Conservation (phyloP, 2,888 invertebrate genomes). For the Philereme vetulata region DNA sequence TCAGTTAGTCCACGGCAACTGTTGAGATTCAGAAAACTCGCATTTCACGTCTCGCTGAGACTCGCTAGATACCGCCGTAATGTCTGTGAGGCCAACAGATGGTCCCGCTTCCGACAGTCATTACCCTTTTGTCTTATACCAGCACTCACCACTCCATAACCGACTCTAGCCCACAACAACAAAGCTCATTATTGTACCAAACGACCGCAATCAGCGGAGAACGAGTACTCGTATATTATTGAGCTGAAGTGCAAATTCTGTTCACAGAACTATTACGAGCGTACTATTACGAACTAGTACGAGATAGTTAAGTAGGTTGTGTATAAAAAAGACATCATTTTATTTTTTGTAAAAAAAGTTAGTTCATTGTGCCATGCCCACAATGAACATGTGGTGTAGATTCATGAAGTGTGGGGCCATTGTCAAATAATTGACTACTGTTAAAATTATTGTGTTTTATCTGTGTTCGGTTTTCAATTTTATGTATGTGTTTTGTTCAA, state of each 20-base stretch:
- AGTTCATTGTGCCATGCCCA: too few relatives aligned
- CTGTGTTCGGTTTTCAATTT: too few relatives aligned
- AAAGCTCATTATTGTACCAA: constrained; percentile 44
- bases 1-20: constrained; percentile 9
- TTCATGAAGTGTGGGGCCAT: too few relatives aligned
- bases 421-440: too few relatives aligned
- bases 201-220: constrained; percentile 51
- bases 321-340: too few relatives aligned
- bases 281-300: background rate
- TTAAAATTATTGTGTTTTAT: too few relatives aligned
- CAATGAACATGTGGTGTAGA: too few relatives aligned
- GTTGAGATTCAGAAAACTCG: constrained; percentile 35
- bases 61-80: constrained; percentile 65
- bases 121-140: constrained; percentile 73
- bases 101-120: constrained; percentile 66
- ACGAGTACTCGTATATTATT: constrained; percentile 57
- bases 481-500: too few relatives aligned
- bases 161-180: constrained; percentile 40
- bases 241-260: constrained; percentile 64
- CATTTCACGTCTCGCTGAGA: constrained; percentile 46
- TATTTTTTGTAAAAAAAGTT: too few relatives aligned
- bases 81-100: constrained; percentile 74
- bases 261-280: constrained; percentile 28
- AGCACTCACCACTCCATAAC: constrained; percentile 35
- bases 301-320: background rate